phyloP scores from a whole-genome alignment of 2,797 vertebrate species.

The Danio aesculapii region DNA sequence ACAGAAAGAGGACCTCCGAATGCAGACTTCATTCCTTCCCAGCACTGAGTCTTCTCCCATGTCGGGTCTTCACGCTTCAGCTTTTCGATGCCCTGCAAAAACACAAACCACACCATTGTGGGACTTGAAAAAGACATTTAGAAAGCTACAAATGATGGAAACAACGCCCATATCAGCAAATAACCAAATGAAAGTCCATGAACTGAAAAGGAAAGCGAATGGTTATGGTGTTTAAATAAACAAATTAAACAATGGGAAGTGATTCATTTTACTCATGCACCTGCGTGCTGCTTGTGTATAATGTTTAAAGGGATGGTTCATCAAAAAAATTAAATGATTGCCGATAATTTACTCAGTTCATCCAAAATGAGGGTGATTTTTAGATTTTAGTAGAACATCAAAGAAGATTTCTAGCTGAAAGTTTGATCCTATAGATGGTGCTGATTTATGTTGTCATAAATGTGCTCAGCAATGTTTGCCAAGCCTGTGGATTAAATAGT shows the following conservation, averaged over 20 bases:
- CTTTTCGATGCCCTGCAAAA: conserved; percentile 89
- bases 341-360: too few species aligned
- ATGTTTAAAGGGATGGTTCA: too few species aligned
- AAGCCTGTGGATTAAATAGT: too few species aligned
- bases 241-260: conserved; percentile 32
- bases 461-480: too few species aligned
- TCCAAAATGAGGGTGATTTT: too few species aligned
- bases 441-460: too few species aligned
- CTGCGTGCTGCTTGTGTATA: conserved; percentile 12
- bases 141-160: background rate
- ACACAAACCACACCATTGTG: conserved; percentile 23
- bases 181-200: conserved; percentile 25
- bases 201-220: conserved; percentile 45
- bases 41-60: conserved; percentile 82
- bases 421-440: too few species aligned
- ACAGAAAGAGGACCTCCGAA: conserved; percentile 87
- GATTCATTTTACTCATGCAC: conserved; percentile 28
- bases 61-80: conserved; percentile 89
- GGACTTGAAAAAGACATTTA: background rate
- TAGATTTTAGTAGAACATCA: too few species aligned
- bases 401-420: too few species aligned
- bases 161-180: conserved; percentile 13
- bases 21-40: conserved; percentile 83
- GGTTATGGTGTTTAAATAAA: conserved; percentile 3
- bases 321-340: too few species aligned